Percentiles rank a stretch among this genome's conserved stretches.
Evolutionary conservation across 2,113 vertebrate species (phyloP).

Genomic region (Megaleporinus macrocephalus): DNA sequence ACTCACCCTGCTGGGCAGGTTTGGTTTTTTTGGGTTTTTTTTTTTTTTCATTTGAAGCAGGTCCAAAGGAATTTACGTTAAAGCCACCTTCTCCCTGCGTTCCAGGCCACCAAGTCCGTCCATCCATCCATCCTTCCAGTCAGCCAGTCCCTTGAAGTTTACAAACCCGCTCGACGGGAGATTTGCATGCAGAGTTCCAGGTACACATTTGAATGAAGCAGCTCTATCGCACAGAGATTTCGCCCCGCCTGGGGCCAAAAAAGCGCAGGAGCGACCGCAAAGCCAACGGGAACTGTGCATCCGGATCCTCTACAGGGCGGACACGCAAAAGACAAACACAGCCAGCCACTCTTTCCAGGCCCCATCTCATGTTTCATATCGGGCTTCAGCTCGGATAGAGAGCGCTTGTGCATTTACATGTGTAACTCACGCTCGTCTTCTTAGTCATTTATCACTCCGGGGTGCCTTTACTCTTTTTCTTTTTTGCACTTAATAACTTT

Average conservation of each 20-base stretch:
- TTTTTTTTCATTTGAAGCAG: neutral
- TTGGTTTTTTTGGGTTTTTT: too few species aligned
- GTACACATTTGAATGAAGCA: slow-evolving; percentile 71
- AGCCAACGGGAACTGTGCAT: slow-evolving; percentile 56
- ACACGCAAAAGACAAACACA: slow-evolving; percentile 55
- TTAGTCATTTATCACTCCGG: neutral
- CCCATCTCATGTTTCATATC: slow-evolving; percentile 34
- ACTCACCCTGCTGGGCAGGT: neutral
- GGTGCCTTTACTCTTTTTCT: neutral
- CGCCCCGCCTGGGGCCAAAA: slow-evolving; percentile 44
- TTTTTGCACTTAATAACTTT: neutral
- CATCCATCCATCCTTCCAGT: too few species aligned
- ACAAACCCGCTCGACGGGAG: slow-evolving; percentile 39
- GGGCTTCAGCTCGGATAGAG: neutral
- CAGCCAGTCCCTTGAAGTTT: slow-evolving; percentile 22
- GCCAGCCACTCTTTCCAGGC: slow-evolving; percentile 29
- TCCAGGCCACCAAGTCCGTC: slow-evolving; percentile 12
- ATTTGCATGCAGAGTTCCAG: slow-evolving; percentile 76
- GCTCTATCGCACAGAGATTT: slow-evolving; percentile 69
- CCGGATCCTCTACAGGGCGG: slow-evolving; percentile 59
- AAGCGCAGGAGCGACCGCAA: slow-evolving; percentile 28
- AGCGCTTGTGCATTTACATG: slow-evolving; percentile 28
- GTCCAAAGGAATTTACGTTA: neutral
- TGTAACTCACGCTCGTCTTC: neutral
- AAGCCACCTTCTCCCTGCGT: neutral